Base-by-base conservation (phyloP, 1,140 invertebrate genomes). In the Bombus vancouverensis region DNA sequence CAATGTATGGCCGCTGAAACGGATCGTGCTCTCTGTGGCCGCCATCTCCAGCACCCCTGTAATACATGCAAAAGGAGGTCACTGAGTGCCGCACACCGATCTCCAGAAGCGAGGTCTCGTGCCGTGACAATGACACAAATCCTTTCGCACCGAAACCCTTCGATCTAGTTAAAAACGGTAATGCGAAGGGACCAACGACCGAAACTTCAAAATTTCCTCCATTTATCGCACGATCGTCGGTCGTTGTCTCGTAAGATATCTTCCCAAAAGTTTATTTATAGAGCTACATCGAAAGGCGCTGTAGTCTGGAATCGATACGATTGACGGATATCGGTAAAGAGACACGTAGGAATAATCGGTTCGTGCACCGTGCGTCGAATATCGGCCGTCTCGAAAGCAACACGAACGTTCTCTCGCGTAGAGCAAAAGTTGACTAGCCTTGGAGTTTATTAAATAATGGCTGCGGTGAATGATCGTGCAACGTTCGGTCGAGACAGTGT, bases 1-100 rank as follows among this genome's bases (percentile, higher is more conserved):
- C 92, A 99, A 96, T 89, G 99, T 99, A 95, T 99, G 98, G 90
- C 98, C 98, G 96, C 98, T 98, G 96, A 99, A 98, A 95, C 97
- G 97, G 93, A 98, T 97, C 91, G 97, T 96, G 93, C 96, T 97
- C 94, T 97, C 97, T 88, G 97, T 97, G 89, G 97, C 97, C 91
- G 96, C 96, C 96, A 97, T 97, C 94, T 97, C 96, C 96, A 97
- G 93, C 93, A 96, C 96, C 94, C 96, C 96, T 96, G 94, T n/a
- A 96, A 96, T 88, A 94, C 57, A 72, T 91, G 93, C 87, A 91
- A 90, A 89, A 89, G 34, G 68, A 85, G 88, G 85, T 89, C 85
- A 90, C 59, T 42, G 59, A 42, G 66, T 81, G 81, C 81, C 76
- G 83, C 77, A 47, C 57, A 73, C 39, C 34, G 82, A 53, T 80